Evolutionary conservation across 2,113 vertebrate species (phyloP), one percentile per base, ranked within the genome.

Genomic region (Tiliqua scincoides): DNA sequence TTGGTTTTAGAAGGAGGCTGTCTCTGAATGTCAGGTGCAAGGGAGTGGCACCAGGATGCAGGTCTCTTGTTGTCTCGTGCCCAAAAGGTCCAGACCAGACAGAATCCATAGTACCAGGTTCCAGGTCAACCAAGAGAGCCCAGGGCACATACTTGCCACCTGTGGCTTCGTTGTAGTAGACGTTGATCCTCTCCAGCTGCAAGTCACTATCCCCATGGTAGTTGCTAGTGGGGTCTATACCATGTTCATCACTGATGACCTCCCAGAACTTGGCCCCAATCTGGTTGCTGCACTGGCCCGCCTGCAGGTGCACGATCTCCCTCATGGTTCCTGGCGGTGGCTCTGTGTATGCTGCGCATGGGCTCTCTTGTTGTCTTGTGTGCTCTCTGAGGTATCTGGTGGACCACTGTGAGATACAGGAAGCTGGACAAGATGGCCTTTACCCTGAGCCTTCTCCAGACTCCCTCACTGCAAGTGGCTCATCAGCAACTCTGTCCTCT

Each of bases 61-160:
- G n/a, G n/a, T n/a, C n/a, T n/a, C n/a, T n/a, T n/a, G n/a, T n/a
- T n/a, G n/a, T n/a, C n/a, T n/a, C n/a, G n/a, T 98, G 98, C 71
- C 98, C 98, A 18, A 98, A 98, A 17, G 98, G 98, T 79, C 98
- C 98, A 1, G 98, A 99, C 89, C 98, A 97, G 78, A 99, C 98
- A 0, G 98, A 99, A 93, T 99, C 98, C 98, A 99, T 99, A 92
- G 98, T 99, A 32, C 98, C 98, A 0, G 98, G 98, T 70, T 99
- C 98, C 95, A 99, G 92, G 88, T 99, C 98, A 83, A 99, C 98
- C 85, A 99, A 94, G 87, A 98, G 96, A 1, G 98, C 98, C 12
- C 98, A 95, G 87, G 98, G 98, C 0, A 98, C 98, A 62, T 98
- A 98, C 95, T 99, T 99, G 71, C 97, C 97, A 93, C 98, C 98